Conservation (phyloP, 1,140 invertebrate species). For the Plutomurus gul region DNA sequence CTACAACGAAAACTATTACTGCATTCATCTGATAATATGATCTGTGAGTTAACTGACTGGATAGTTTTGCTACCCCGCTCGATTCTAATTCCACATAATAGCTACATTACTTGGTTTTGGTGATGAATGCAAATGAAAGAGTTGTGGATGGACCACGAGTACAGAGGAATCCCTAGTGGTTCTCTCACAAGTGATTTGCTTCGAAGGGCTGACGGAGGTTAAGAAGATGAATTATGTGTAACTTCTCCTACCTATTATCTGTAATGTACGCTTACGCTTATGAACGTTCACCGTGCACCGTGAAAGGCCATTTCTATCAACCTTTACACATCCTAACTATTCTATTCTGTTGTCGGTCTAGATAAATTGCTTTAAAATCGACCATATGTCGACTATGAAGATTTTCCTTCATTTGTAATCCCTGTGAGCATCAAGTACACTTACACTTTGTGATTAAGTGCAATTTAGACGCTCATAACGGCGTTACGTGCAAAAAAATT, state of each 20-base stretch:
- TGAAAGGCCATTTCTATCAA: neutral
- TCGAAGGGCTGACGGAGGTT: neutral
- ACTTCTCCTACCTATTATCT: neutral
- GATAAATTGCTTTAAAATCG: conserved; percentile 30
- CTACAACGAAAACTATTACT: too few relatives aligned
- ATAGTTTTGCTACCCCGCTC: too few relatives aligned
- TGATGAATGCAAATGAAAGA: conserved; percentile 30
- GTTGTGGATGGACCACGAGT: neutral
- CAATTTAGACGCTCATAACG: neutral
- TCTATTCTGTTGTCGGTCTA: conserved; percentile 12
- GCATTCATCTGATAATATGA: too few relatives aligned
- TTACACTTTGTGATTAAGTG: neutral
- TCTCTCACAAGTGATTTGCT: conserved; percentile 4
- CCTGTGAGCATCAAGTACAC: neutral
- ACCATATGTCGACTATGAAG: neutral
- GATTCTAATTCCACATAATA: neutral
- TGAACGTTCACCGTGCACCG: neutral
- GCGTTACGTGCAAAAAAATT: neutral
- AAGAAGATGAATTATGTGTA: conserved; percentile 23
- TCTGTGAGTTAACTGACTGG: too few relatives aligned
- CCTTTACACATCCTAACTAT: neutral
- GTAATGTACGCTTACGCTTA: neutral
- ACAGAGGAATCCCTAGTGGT: neutral
- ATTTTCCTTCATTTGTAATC: conserved; percentile 9
- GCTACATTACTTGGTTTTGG: neutral